Base-by-base conservation (phyloP, 2,113 vertebrate genomes). In the Microcebus murinus region DNA sequence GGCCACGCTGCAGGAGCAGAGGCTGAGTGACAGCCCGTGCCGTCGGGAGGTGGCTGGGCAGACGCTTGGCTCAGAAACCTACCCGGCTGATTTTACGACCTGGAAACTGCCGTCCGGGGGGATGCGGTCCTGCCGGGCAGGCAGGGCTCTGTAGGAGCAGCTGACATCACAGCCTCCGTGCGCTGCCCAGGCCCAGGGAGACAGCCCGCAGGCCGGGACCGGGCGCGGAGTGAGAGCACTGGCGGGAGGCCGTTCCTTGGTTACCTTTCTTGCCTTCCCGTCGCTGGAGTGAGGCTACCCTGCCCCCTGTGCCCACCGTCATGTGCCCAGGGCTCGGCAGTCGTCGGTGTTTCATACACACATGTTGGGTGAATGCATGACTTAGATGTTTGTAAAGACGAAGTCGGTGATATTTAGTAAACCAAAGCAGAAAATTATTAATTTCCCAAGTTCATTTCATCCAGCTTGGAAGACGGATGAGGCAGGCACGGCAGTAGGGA, bases 11-110 rank as follows among this genome's bases (percentile, higher is more conserved):
- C 42, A 36, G 84, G 34, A 52, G 15, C 23, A 25, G 17, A n/a
- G 18, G 8, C 0, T 55, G 6, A 25, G 12, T n/a, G n/a, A 8
- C 14, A 11, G 20, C 23, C 50, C 2, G 2, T 4, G 3, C 12
- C 29, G 25, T 34, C 34, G 42, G 59, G 27, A 68, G 29, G 13
- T 4, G 67, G 21, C n/a, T 0, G 61, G 68, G 50, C 50, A 55
- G 20, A 55, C 63, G 25, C 27, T 6, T 0, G 36, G 71, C 27
- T 39, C n/a, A 7, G 88, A 23, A 61, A 18, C 15, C 42, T 8
- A 0, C 57, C 34, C 12, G 25, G 3, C 11, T 14, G 23, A 4
- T 18, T 48, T 36, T 14, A 48, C 6, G 12, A 15, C 59, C 63
- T 6, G 74, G 59, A 55, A 50, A 27, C 4, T 12, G 48, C 48